phyloP scores from a whole-genome alignment of 2,113 vertebrate genomes.

The Helogale parvula region DNA sequence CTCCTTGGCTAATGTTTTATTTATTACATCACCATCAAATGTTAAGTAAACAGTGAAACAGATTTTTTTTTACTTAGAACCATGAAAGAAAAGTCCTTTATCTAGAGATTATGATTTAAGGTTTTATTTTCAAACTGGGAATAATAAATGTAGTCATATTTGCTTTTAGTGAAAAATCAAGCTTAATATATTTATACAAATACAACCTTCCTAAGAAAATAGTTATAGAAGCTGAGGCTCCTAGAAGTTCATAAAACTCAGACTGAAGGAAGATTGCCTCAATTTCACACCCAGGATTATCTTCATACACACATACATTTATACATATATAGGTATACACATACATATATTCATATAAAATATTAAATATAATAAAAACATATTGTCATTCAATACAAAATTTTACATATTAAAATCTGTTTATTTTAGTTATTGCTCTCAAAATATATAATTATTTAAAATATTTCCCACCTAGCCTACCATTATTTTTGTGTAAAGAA shows the following conservation, averaged over 20 bases:
- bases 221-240: slow-evolving; percentile 35
- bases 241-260: slow-evolving; percentile 36
- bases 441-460: slow-evolving; percentile 39
- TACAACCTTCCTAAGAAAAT: slow-evolving; percentile 33
- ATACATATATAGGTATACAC: not conserved
- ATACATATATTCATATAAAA: not conserved
- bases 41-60: slow-evolving; percentile 60
- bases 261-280: not conserved
- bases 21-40: slow-evolving; percentile 46
- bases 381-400: not conserved
- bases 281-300: not conserved
- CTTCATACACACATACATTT: not conserved
- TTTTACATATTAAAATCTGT: not conserved
- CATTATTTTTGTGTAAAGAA: slow-evolving; percentile 9
- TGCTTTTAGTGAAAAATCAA: slow-evolving; percentile 41
- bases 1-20: not conserved
- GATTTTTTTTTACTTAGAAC: slow-evolving; percentile 46
- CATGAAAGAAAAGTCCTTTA: not conserved
- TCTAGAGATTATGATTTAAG: slow-evolving; percentile 55
- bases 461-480: not conserved
- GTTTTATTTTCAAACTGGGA: slow-evolving; percentile 48
- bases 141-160: slow-evolving; percentile 50
- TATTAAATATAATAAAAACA: not conserved
- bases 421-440: not conserved
- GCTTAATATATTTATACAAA: slow-evolving; percentile 52